Percentiles rank a stretch among this genome's conserved stretches.
These are phyloP conservation scores for Jordanella pulchra DNA, from an alignment of 2,797 vertebrate genomes.

Conservation along the genomic window DNA sequence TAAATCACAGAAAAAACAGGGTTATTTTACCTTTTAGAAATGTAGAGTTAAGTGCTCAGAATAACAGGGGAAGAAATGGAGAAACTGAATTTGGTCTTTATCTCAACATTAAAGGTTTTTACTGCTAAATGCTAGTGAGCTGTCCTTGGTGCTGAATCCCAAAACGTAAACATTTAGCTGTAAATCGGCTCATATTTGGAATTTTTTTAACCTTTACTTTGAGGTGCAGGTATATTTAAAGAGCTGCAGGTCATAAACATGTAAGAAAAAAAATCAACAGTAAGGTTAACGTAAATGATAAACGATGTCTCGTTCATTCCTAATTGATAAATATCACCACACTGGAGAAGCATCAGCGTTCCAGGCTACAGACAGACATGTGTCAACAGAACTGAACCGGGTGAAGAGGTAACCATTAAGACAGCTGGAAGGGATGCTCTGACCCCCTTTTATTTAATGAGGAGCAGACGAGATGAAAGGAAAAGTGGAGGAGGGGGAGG, in stretches of 20 bases:
- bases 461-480: slow-evolving; percentile 13
- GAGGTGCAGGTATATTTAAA: background rate
- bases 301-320: background rate
- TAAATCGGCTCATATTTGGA: background rate
- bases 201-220: background rate
- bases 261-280: background rate
- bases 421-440: slow-evolving; percentile 10
- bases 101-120: background rate
- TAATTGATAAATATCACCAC: background rate
- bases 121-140: background rate
- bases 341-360: background rate
- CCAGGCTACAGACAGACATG: background rate
- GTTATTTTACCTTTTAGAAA: background rate
- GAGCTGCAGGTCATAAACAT: background rate
- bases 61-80: background rate
- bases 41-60: background rate
- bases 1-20: too few species aligned
- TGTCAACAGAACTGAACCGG: slow-evolving; percentile 3
- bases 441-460: slow-evolving; percentile 19
- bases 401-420: slow-evolving; percentile 4
- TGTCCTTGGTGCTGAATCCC: background rate
- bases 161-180: too few species aligned
- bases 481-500: background rate
- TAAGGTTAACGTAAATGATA: background rate
- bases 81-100: background rate